Conservation (phyloP, 2,797 vertebrate genomes). For the Setipinna tenuifilis region DNA sequence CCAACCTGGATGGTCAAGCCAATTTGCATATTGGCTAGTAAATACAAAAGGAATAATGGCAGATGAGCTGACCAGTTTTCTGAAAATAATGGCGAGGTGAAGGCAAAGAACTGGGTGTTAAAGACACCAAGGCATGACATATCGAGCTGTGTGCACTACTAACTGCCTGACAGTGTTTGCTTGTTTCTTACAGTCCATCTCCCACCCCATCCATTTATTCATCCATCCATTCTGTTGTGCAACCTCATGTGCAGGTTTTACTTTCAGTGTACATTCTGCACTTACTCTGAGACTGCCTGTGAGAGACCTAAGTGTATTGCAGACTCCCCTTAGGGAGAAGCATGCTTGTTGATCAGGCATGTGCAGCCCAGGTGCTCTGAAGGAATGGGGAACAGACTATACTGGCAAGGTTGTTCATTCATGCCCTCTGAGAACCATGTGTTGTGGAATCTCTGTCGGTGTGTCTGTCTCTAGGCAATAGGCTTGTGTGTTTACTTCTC, state of each 20-base stretch:
- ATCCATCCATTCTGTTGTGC: background rate
- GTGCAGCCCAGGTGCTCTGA: constrained; percentile 53
- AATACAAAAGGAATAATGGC: background rate
- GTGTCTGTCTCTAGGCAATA: background rate
- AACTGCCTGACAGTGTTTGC: background rate
- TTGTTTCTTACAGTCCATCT: too few species aligned
- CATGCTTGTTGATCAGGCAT: constrained; percentile 34
- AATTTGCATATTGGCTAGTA: constrained; percentile 30
- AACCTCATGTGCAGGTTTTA: background rate
- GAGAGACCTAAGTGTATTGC: background rate
- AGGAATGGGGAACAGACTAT: constrained; percentile 34
- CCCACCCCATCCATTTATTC: too few species aligned
- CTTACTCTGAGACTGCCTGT: background rate
- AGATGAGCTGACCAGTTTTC: too few species aligned
- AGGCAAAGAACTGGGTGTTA: constrained; percentile 20
- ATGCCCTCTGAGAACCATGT: constrained; percentile 13
- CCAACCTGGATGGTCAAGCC: constrained; percentile 49
- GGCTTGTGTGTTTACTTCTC: background rate
- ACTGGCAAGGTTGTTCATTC: constrained; percentile 4
- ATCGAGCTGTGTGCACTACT: background rate
- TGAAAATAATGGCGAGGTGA: too few species aligned
- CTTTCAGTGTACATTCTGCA: background rate
- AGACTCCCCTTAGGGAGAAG: background rate
- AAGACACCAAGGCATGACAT: constrained; percentile 13
- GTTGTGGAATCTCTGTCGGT: background rate